Evolutionary conservation across 2,888 invertebrate species (phyloP), one percentile per base, ranked within the genome.

Genomic region (Taphrorychus bicolor): DNA sequence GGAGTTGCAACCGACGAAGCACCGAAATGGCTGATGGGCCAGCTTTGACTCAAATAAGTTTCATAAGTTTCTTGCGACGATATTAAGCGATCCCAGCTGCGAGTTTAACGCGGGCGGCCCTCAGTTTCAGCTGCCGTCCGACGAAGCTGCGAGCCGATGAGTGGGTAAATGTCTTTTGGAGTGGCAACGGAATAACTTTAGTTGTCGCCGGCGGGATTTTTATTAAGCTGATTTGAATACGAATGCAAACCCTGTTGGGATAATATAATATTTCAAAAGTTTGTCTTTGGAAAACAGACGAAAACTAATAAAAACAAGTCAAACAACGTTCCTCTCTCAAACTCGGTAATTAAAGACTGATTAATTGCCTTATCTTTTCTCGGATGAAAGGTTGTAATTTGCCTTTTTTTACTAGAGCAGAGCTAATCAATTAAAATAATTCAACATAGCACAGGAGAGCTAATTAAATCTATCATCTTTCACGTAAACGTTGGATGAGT

Each of bases 1-100:
- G 32, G 32, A 32, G 32, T 32, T 32, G 32, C 32, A 32, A 11
- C 3, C 32, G 32, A 32, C 32, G 32, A 32, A 32, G 32, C 32
- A 7, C 32, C 32, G 32, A 32, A 32, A 32, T 45, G 16, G 45
- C 45, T 45, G 45, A 45, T 45, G 17, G 45, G 16, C 45, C 45
- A 17, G 14, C 45, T 14, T 45, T 17, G 51, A 51, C 45, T 45
- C 45, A 45, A 45, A 45, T 17, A 63, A 56, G 63, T 63, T 63
- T 58, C 52, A 24, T 23, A 64, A 64, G 53, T 59, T 59, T 59
- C 22, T 65, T 59, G 23, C 24, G 53, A 19, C 59, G 59, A 59
- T 65, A 59, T 65, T 65, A 65, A 65, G 59, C 58, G 59, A 65
- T 65, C 64, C 64, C 64, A 65, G 64, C 64, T 65, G 64, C 32